Evolutionary conservation across 92 coral and sea anemone species (phyloP).

Genomic region (Palythoa grandiflora): DNA sequence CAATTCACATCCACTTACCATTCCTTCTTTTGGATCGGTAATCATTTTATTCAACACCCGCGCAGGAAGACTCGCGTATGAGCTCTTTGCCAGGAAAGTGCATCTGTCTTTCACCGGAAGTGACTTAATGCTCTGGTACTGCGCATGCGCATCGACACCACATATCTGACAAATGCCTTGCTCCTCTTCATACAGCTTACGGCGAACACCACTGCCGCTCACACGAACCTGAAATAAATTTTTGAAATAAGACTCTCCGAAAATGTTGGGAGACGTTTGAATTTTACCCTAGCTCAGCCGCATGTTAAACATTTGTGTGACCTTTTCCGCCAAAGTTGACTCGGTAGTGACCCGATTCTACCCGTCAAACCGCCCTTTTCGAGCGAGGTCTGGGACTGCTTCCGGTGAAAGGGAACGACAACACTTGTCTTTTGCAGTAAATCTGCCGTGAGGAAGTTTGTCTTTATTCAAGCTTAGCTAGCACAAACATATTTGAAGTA

Average conservation of each 20-base stretch:
- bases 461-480: too few species aligned
- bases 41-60: conserved; percentile 83
- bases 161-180: conserved; percentile 96
- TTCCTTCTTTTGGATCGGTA: conserved; percentile 94
- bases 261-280: neutral
- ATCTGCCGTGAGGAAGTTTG: too few species aligned
- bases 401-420: too few species aligned
- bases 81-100: conserved; percentile 76
- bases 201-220: conserved; percentile 84
- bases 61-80: conserved; percentile 81
- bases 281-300: too few species aligned
- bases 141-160: conserved; percentile 83
- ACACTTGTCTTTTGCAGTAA: too few species aligned
- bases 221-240: conserved; percentile 71
- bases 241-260: neutral
- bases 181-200: conserved; percentile 86
- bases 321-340: too few species aligned
- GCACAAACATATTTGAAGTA: too few species aligned
- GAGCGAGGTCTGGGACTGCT: too few species aligned
- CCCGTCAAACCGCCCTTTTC: too few species aligned
- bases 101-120: conserved; percentile 82
- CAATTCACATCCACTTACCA: conserved; percentile 67
- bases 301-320: too few species aligned
- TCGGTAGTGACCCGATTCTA: too few species aligned
- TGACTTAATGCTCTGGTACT: conserved; percentile 72